These are phyloP conservation scores for Anguilla marmorata DNA, from an alignment of 2,797 vertebrate genomes.

Conservation along the genomic window DNA sequence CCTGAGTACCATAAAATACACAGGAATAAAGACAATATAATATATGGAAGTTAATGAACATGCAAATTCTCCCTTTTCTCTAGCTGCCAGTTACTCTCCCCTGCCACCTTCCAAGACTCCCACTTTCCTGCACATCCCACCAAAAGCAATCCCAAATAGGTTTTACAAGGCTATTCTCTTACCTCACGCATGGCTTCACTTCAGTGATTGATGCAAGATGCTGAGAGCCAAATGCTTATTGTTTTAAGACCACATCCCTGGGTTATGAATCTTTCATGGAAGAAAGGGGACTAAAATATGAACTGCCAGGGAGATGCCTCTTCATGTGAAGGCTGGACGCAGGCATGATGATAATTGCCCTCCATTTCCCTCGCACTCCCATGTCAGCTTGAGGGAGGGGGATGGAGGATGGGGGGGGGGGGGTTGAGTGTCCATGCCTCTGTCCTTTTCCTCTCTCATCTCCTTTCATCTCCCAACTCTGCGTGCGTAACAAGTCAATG, in stretches of 20 bases:
- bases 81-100: neutral
- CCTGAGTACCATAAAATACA: conserved; percentile 52
- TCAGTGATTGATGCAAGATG: conserved; percentile 61
- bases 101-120: conserved; percentile 1
- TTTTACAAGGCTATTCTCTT: conserved; percentile 58
- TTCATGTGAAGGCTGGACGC: conserved; percentile 45
- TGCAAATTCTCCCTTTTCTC: conserved; percentile 46
- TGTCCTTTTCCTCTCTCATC: neutral
- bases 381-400: neutral
- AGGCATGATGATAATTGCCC: conserved; percentile 58
- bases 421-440: neutral
- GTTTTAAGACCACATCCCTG: conserved; percentile 70
- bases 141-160: conserved; percentile 54
- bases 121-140: conserved; percentile 28
- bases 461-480: neutral
- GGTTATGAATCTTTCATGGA: conserved; percentile 72
- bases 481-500: neutral
- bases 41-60: conserved; percentile 44
- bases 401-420: neutral
- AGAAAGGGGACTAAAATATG: conserved; percentile 58
- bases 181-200: conserved; percentile 57
- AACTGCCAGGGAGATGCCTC: conserved; percentile 53
- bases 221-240: conserved; percentile 60
- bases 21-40: conserved; percentile 52
- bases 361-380: conserved; percentile 10